These are phyloP conservation scores for Standfussiana lucernea DNA, from an alignment of 2,888 invertebrate genomes.

Conservation along the genomic window DNA sequence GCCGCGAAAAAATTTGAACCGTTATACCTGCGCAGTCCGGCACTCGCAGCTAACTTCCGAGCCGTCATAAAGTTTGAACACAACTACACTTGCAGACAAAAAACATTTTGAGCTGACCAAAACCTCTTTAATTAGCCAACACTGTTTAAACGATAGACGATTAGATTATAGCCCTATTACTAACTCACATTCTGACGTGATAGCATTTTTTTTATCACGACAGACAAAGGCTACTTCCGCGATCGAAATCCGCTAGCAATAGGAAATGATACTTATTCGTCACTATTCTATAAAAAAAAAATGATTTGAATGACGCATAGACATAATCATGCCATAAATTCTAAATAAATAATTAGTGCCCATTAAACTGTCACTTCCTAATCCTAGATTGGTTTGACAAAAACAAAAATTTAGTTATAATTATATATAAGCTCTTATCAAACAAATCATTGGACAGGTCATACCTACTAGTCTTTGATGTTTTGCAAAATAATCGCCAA, in stretches of 20 bases:
- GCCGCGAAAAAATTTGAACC: too few relatives aligned
- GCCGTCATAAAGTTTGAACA: too few relatives aligned
- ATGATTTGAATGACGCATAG: conserved; percentile 4
- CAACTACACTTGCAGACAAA: too few relatives aligned
- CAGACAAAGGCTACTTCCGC: background rate
- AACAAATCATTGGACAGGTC: background rate
- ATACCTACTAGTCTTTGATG: background rate
- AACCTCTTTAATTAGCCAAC: too few relatives aligned
- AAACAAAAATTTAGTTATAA: background rate
- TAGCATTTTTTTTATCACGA: background rate
- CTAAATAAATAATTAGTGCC: background rate
- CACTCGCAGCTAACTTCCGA: too few relatives aligned
- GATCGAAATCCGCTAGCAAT: conserved; percentile 4
- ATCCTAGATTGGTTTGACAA: conserved; percentile 23
- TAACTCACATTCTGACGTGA: background rate
- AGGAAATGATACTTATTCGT: conserved; percentile 17
- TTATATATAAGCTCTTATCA: background rate
- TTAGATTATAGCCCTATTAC: background rate
- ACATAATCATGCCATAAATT: conserved; percentile 25
- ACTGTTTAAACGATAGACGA: background rate
- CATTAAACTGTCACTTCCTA: conserved; percentile 7
- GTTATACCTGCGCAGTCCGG: too few relatives aligned
- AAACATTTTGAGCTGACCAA: too few relatives aligned
- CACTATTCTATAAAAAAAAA: conserved; percentile 7
- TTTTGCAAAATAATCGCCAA: background rate